Percentiles rank a stretch among this genome's conserved stretches.
These are phyloP conservation scores for Leucophenga maculata DNA, from an alignment of 2,888 invertebrate species.

Conservation along the genomic window DNA sequence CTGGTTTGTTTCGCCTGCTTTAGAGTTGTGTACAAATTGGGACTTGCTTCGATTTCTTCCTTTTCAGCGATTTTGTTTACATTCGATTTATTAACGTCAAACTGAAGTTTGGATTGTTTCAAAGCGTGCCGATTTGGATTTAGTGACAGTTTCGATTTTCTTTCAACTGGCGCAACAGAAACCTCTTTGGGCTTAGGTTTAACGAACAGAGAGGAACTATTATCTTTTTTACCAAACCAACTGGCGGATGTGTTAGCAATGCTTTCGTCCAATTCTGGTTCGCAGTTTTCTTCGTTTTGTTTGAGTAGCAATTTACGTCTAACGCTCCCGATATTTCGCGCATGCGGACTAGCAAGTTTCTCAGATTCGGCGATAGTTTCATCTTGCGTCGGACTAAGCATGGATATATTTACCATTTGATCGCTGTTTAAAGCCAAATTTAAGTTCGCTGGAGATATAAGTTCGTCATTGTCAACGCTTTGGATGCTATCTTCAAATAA, in stretches of 20 bases:
- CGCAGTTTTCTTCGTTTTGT: conserved; percentile 39
- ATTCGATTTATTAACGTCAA: conserved; percentile 36
- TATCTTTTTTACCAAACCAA: conserved; percentile 44
- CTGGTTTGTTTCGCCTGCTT: conserved; percentile 48
- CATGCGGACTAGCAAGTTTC: conserved; percentile 45
- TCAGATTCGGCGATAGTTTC: conserved; percentile 59
- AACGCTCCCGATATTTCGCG: conserved; percentile 36
- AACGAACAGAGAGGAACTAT: background rate
- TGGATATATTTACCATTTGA: conserved; percentile 47
- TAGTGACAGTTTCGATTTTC: conserved; percentile 51
- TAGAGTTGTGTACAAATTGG: conserved; percentile 48
- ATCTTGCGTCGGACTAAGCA: conserved; percentile 43
- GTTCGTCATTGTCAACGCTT: conserved; percentile 22
- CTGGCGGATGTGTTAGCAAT: background rate
- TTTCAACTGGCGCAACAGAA: conserved; percentile 23
- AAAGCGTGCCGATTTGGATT: conserved; percentile 45
- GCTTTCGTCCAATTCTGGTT: background rate
- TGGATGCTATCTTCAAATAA: conserved; percentile 24
- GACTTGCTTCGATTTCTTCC: conserved; percentile 63
- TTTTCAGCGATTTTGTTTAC: conserved; percentile 40
- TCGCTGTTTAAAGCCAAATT: conserved; percentile 65
- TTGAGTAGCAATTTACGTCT: conserved; percentile 37
- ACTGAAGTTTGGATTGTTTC: conserved; percentile 58
- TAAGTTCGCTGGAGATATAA: conserved; percentile 49
- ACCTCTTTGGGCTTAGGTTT: conserved; percentile 34